These are phyloP conservation scores for Porites cylindrica DNA, from an alignment of 92 coral and sea anemone species.

Conservation along the genomic window DNA sequence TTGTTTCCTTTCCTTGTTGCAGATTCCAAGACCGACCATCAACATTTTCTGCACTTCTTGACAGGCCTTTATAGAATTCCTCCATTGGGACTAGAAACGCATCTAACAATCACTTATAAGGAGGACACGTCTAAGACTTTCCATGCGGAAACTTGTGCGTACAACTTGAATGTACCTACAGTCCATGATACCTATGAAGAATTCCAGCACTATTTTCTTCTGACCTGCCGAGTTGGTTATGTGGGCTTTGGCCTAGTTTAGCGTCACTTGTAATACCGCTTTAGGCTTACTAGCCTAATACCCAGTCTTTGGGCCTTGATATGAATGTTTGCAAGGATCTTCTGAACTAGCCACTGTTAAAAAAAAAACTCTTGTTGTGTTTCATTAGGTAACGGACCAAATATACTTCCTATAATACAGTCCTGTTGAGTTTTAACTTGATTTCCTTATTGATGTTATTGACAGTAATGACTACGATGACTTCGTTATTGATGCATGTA, in stretches of 20 bases:
- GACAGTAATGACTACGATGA: constrained; percentile 24
- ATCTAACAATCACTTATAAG: constrained; percentile 20
- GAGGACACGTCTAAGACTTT: constrained; percentile 38
- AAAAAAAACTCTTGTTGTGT: constrained; percentile 17
- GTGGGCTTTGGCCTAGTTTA: constrained; percentile 56
- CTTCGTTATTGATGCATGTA: constrained; percentile 9
- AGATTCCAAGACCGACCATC: constrained; percentile 6
- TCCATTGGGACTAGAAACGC: constrained; percentile 37
- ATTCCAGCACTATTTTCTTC: constrained; percentile 35
- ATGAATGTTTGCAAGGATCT: constrained; percentile 16
- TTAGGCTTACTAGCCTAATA: constrained; percentile 11
- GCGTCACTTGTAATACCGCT: constrained; percentile 27
- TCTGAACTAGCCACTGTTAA: constrained; percentile 21
- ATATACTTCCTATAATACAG: constrained; percentile 15
- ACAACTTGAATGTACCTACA: constrained; percentile 49
- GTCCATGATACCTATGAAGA: constrained; percentile 52
- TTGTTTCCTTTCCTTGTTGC: constrained; percentile 15
- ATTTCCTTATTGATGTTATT: constrained; percentile 25
- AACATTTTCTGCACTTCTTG: constrained; percentile 12
- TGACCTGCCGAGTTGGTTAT: constrained; percentile 36
- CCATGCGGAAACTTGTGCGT: constrained; percentile 35
- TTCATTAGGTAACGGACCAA: constrained; percentile 17
- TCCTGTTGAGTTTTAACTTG: constrained; percentile 34
- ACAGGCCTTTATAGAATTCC: constrained; percentile 26
- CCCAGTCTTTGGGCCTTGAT: constrained; percentile 11